Conservation (phyloP, 2,888 invertebrate species). For the Eumerus sabulonum region DNA sequence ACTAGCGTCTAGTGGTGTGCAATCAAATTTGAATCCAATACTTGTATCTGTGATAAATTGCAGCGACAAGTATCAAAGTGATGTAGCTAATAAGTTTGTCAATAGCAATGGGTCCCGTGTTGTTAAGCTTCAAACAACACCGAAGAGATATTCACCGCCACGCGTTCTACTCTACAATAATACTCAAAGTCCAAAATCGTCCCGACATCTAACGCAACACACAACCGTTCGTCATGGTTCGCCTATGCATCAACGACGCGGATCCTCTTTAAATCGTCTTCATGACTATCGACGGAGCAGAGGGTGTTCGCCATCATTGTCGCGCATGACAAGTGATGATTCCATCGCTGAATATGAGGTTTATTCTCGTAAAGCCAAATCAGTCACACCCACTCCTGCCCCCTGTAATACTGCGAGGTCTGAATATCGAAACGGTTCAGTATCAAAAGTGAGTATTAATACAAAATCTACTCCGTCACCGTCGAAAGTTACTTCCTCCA, state of each 20-base stretch:
- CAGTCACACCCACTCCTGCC: slow-evolving; percentile 57
- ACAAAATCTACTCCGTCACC: not conserved
- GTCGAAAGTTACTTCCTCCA: not conserved
- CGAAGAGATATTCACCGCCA: slow-evolving; percentile 73
- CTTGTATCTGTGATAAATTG: slow-evolving; percentile 31
- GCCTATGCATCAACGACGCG: slow-evolving; percentile 65
- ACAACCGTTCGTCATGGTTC: slow-evolving; percentile 43
- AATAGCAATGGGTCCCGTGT: slow-evolving; percentile 43
- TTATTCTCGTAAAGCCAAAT: slow-evolving; percentile 59
- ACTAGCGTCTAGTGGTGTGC: slow-evolving; percentile 16
- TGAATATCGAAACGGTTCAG: not conserved
- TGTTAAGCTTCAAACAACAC: slow-evolving; percentile 56
- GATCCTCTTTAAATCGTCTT: slow-evolving; percentile 63
- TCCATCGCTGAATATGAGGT: slow-evolving; percentile 42
- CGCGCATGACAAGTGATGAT: slow-evolving; percentile 39
- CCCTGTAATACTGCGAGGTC: not conserved
- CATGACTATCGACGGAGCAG: slow-evolving; percentile 68
- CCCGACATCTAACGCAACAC: slow-evolving; percentile 66
- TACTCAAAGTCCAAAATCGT: slow-evolving; percentile 73
- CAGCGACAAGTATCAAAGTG: slow-evolving; percentile 18
- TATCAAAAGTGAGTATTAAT: not conserved
- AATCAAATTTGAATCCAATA: slow-evolving; percentile 23
- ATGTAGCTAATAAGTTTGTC: slow-evolving; percentile 29
- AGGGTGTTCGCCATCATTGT: slow-evolving; percentile 66
- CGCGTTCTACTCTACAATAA: slow-evolving; percentile 76